Conservation (phyloP, 2,797 vertebrate genomes). For the Spheniscus humboldti region DNA sequence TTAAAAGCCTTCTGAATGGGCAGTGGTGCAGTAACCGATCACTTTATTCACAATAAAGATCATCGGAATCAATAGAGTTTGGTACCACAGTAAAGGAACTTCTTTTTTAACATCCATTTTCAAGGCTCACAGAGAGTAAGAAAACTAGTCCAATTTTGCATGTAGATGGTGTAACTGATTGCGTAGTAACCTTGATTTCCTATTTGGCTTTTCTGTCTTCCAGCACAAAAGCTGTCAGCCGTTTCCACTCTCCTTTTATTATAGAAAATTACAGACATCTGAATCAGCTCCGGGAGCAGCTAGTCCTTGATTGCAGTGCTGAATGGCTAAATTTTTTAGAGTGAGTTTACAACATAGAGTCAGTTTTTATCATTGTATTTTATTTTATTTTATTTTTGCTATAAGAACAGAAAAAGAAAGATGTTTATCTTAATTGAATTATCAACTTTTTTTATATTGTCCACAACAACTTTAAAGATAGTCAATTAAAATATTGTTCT, state of each 20-base stretch:
- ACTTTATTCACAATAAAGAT: neutral
- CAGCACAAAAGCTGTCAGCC: constrained; percentile 91
- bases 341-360: constrained; percentile 75
- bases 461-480: neutral
- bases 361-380: neutral
- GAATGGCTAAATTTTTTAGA: constrained; percentile 91
- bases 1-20: neutral
- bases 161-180: constrained; percentile 44
- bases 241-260: constrained; percentile 91
- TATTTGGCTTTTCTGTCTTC: constrained; percentile 49
- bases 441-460: no score
- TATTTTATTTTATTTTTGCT: neutral
- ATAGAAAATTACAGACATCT: constrained; percentile 82
- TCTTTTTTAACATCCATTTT: neutral
- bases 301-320: constrained; percentile 84
- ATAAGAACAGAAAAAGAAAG: neutral
- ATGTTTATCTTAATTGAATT: neutral
- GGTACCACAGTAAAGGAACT: neutral
- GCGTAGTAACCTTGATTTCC: constrained; percentile 65
- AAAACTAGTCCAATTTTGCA: constrained; percentile 40
- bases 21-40: neutral
- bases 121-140: constrained; percentile 18
- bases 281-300: constrained; percentile 90
- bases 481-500: neutral
- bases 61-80: neutral